Conservation (phyloP, 2,888 invertebrate genomes). For the Tiphia femorata region DNA sequence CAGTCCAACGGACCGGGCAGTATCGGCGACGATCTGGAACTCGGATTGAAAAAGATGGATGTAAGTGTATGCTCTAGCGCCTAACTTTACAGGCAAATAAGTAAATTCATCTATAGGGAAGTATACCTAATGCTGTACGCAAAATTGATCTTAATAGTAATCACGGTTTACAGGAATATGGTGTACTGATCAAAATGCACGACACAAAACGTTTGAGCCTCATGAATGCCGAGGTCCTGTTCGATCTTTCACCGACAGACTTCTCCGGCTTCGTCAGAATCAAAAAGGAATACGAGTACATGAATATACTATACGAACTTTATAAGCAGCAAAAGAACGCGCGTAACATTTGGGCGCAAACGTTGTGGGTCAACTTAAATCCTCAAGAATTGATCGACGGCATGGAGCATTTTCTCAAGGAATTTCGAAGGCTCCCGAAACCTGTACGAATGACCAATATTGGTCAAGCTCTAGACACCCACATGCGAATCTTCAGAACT, state of each 20-base stretch:
- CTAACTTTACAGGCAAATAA: too few relatives aligned
- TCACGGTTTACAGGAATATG: constrained; percentile 75
- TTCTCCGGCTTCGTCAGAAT: constrained; percentile 81
- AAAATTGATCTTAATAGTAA: not conserved
- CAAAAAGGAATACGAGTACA: constrained; percentile 75
- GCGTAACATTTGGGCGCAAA: constrained; percentile 86
- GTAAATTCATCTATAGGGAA: too few relatives aligned
- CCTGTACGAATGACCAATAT: constrained; percentile 72
- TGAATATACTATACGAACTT: constrained; percentile 82
- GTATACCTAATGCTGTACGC: not conserved
- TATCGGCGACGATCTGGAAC: constrained; percentile 83
- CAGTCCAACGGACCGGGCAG: constrained; percentile 83
- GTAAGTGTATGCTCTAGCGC: constrained; percentile 62
- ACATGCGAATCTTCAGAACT: constrained; percentile 90
- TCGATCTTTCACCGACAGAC: constrained; percentile 88
- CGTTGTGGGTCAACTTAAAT: constrained; percentile 89
- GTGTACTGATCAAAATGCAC: constrained; percentile 75
- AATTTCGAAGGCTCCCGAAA: constrained; percentile 82
- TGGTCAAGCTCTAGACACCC: constrained; percentile 80
- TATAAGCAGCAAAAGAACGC: constrained; percentile 84
- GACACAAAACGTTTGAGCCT: constrained; percentile 76
- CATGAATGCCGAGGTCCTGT: constrained; percentile 85
- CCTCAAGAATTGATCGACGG: constrained; percentile 87
- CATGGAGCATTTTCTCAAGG: constrained; percentile 86
- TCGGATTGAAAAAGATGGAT: constrained; percentile 79